Base-by-base conservation (phyloP, 1,140 invertebrate genomes). In the Megathymus violae region DNA sequence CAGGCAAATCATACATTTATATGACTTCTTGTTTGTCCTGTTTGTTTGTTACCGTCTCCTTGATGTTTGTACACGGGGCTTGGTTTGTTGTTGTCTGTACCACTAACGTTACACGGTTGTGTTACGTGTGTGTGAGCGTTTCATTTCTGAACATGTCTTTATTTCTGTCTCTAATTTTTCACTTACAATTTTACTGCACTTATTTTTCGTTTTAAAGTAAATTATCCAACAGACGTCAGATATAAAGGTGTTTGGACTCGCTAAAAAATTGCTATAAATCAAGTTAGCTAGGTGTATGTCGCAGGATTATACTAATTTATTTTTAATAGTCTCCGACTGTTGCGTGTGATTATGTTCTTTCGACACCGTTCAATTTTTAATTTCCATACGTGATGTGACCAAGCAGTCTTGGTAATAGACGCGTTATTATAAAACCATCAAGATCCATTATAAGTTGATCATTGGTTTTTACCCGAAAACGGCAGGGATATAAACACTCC, bases 351-450 rank as follows among this genome's bases (percentile, higher is more conserved):
- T n/a, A 22, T 40, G 2, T 52, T 52, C 40, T 52, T 52, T 22
- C 19, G 47, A 50, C 27, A 16, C 3, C 13, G 7, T 22, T 41
- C 51, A 41, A 17, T 41, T 43, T 46, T 56, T 43, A 56, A 43
- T 56, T 56, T 56, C 19, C 38, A 11, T 16, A 41, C 17, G 7
- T 11, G 7, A 16, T 40, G 52, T 31, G 10, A 43, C 25, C 16
- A n/a, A n/a, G 16, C 34, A 6, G 36, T 51, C 15, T 36, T 43
- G 40, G 43, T 44, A 41, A 19, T 51, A 22, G 11, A 56, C 10
- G 52, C 52, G 19, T 27, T 56, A 56, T 56, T 56, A 56, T 58
- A 58, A 46, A 46, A 34, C 52, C 44, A 58, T 58, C 52, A 58
- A 34, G 52, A 19, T 46, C 19, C 16, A 58, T 58, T 58, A 58